Conservation (phyloP, 2,113 vertebrate species). For the Istiophorus platypterus region DNA sequence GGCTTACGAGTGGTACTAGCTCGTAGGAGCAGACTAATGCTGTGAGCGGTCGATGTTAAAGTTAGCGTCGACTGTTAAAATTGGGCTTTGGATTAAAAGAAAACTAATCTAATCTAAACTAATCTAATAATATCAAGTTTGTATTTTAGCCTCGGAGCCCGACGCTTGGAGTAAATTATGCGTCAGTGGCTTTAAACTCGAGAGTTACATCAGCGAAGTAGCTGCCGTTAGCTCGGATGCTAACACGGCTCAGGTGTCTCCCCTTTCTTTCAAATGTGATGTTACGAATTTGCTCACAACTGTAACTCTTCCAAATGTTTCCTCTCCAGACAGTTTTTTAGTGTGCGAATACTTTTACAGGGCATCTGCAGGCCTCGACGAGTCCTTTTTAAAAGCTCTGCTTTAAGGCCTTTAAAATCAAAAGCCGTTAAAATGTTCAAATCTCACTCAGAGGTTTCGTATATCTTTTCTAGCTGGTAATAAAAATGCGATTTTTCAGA, state of each 20-base stretch:
- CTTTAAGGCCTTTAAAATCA: no score
- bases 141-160: background rate
- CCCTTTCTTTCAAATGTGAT: background rate
- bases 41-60: background rate
- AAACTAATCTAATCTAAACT: no score
- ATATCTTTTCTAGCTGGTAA: no score
- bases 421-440: no score
- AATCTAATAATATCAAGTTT: no score
- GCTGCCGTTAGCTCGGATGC: background rate
- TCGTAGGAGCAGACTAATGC: background rate
- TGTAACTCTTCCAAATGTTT: no score
- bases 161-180: no score
- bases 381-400: background rate
- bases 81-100: background rate
- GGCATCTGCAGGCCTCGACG: background rate
- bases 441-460: no score
- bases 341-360: no score
- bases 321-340: background rate
- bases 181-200: no score
- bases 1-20: background rate
- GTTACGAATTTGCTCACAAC: background rate
- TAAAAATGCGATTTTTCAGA: no score
- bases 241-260: background rate
- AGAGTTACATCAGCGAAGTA: background rate
- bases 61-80: background rate